Evolutionary conservation across 2,113 vertebrate species (phyloP).

Genomic region (Nycticorax nycticorax): DNA sequence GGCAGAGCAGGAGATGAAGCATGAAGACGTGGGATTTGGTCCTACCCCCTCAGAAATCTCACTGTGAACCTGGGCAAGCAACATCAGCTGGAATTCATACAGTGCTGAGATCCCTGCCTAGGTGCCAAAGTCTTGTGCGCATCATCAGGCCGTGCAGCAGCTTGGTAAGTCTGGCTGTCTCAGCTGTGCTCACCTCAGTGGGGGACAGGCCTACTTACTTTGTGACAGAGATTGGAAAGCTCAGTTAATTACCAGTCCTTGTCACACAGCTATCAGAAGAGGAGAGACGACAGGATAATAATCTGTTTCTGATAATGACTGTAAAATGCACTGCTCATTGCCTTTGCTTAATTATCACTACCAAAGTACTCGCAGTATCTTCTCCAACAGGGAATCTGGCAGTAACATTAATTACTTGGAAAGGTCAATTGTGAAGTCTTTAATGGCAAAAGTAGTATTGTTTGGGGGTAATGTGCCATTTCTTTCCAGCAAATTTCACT

Average conservation of each 20-base stretch:
- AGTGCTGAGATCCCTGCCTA: not conserved
- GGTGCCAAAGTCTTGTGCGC: not conserved
- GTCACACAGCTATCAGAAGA: constrained; percentile 38
- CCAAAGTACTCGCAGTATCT: constrained; percentile 31
- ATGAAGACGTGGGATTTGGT: not conserved
- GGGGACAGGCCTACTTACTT: not conserved
- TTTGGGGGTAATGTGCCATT: constrained; percentile 48
- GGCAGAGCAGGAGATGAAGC: not conserved
- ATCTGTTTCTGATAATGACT: constrained; percentile 42
- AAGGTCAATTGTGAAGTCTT: constrained; percentile 64
- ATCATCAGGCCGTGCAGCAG: not conserved
- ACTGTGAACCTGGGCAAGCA: not conserved
- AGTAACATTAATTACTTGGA: constrained; percentile 64
- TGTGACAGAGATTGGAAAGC: not conserved
- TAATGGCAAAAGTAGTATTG: constrained; percentile 46
- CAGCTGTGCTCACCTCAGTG: not conserved
- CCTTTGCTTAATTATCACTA: constrained; percentile 65
- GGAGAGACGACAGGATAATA: constrained; percentile 37
- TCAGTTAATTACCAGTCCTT: constrained; percentile 54
- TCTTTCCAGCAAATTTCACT: constrained; percentile 39
- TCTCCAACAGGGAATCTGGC: constrained; percentile 45
- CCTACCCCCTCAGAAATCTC: not conserved
- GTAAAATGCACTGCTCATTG: constrained; percentile 30
- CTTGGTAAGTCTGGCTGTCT: not conserved
- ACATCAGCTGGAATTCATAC: not conserved